Percentiles rank a stretch among this genome's conserved stretches.
These are phyloP conservation scores for Pseudomyrmex pallidus DNA, from an alignment of 1,140 invertebrate species.

Conservation along the genomic window DNA sequence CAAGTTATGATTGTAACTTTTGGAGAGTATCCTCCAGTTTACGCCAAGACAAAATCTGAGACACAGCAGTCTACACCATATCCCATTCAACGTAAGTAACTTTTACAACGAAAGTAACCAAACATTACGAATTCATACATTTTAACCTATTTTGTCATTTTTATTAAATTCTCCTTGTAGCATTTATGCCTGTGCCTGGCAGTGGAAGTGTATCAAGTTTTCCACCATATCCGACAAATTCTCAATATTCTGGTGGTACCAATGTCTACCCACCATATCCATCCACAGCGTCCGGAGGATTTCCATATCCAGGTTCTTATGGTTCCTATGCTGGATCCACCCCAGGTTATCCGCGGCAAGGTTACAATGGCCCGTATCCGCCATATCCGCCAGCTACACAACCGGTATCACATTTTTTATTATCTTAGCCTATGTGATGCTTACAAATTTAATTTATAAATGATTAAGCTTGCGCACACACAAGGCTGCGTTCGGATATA, in stretches of 20 bases:
- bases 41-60: conserved; percentile 88
- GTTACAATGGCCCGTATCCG: conserved; percentile 79
- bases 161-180: conserved; percentile 73
- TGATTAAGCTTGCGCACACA: too few species aligned
- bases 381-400: conserved; percentile 75
- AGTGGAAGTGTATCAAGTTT: conserved; percentile 74
- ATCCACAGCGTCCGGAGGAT: conserved; percentile 73
- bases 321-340: conserved; percentile 71
- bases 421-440: conserved; percentile 10
- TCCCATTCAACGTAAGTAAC: conserved; percentile 86
- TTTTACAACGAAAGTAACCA: background rate
- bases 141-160: background rate
- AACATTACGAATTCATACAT: background rate
- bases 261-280: conserved; percentile 82
- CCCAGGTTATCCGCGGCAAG: conserved; percentile 74
- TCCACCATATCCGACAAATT: conserved; percentile 77
- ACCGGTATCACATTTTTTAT: conserved; percentile 69
- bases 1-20: conserved; percentile 97
- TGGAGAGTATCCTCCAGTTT: conserved; percentile 98
- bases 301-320: conserved; percentile 81
- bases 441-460: background rate
- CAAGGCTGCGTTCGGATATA: too few species aligned
- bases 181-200: conserved; percentile 88
- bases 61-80: conserved; percentile 86
- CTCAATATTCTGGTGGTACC: conserved; percentile 74